Evolutionary conservation across 1,140 invertebrate species (phyloP).

Genomic region (Procambarus clarkii): DNA sequence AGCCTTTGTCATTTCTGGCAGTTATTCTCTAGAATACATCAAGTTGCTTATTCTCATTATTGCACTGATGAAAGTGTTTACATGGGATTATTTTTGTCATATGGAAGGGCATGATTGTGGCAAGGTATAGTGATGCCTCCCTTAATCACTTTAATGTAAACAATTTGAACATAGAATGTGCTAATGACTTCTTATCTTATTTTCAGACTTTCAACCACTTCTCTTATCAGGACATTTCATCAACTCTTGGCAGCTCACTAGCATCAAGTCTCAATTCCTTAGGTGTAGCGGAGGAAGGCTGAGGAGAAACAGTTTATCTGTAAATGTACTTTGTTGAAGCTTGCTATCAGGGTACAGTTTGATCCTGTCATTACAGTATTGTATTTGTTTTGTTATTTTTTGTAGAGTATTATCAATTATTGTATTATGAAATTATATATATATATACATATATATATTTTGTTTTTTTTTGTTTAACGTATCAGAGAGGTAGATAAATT

Average conservation of each 20-base stretch:
- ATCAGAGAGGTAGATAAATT: neutral
- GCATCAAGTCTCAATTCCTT: conserved; percentile 60
- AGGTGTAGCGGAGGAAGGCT: conserved; percentile 60
- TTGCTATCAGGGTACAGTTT: neutral
- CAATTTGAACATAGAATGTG: too few species aligned
- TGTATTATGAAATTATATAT: neutral
- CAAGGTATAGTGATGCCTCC: too few species aligned
- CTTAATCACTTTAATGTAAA: too few species aligned
- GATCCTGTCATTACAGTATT: conserved; percentile 1
- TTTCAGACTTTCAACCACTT: conserved; percentile 51
- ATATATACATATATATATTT: neutral
- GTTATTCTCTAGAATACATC: too few species aligned
- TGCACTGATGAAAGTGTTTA: too few species aligned
- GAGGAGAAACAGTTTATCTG: neutral
- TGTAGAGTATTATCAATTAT: neutral
- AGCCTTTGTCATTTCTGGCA: too few species aligned
- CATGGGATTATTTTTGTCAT: neutral
- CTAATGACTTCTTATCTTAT: neutral
- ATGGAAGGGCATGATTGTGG: neutral
- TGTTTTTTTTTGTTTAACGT: neutral
- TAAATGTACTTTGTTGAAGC: neutral
- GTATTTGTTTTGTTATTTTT: conserved; percentile 2
- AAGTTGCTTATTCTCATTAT: too few species aligned
- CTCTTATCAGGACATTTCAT: conserved; percentile 60
- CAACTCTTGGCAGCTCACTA: conserved; percentile 63